Conservation (phyloP, 2,888 invertebrate species). For the Eristalinus sepulchralis region DNA sequence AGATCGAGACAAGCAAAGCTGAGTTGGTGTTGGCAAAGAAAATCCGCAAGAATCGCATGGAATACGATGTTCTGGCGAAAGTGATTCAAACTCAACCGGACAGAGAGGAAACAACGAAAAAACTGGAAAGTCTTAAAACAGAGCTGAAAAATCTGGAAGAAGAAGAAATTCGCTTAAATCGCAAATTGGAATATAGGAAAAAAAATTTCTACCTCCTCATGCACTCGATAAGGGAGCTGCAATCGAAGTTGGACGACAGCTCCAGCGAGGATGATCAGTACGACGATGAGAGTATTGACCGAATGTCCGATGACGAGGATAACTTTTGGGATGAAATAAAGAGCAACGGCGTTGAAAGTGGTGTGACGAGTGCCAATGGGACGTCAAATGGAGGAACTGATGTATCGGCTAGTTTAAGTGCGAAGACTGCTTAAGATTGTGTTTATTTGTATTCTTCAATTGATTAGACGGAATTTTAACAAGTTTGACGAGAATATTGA, state of each 20-base stretch:
- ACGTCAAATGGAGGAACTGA: conserved; percentile 10
- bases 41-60: conserved; percentile 93
- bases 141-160: conserved; percentile 87
- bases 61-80: conserved; percentile 95
- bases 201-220: conserved; percentile 95
- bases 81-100: conserved; percentile 95
- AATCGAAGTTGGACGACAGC: conserved; percentile 89
- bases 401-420: neutral
- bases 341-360: conserved; percentile 30
- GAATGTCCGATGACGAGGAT: conserved; percentile 63
- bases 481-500: neutral
- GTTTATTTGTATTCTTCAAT: neutral
- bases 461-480: neutral
- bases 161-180: conserved; percentile 87
- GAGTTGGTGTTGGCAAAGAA: conserved; percentile 92
- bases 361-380: conserved; percentile 11
- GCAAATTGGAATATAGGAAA: conserved; percentile 89
- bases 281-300: conserved; percentile 76
- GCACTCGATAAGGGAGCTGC: conserved; percentile 92
- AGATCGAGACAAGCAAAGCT: conserved; percentile 91
- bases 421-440: conserved; percentile 9
- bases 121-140: conserved; percentile 86
- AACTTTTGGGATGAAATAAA: conserved; percentile 66
- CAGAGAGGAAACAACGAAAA: conserved; percentile 88
- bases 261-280: conserved; percentile 83